phyloP scores from a whole-genome alignment of 2,888 invertebrate species.

The Uropetala carovei region DNA sequence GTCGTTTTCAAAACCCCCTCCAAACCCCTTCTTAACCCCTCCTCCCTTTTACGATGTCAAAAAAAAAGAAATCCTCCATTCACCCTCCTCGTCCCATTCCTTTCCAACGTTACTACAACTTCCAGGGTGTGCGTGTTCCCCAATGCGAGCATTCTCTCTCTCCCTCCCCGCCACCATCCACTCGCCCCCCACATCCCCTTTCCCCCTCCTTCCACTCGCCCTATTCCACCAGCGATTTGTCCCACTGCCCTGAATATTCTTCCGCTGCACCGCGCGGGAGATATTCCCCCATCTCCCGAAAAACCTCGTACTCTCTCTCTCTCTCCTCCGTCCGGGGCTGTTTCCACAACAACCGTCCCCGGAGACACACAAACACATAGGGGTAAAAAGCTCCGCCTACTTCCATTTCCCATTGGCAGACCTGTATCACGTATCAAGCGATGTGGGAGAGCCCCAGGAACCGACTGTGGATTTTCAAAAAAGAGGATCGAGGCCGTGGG shows the following conservation, averaged over 20 bases:
- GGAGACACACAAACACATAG: not conserved
- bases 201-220: not conserved
- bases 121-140: not conserved
- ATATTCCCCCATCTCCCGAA: not conserved
- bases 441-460: not conserved
- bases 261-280: not conserved
- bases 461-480: not conserved
- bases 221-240: not conserved
- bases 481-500: not conserved
- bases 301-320: too few relatives aligned
- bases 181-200: not conserved
- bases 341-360: not conserved
- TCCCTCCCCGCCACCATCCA: not conserved
- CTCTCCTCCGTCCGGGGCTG: not conserved
- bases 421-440: conserved; percentile 3
- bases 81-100: not conserved
- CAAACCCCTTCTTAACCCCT: too few relatives aligned
- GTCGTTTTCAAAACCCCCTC: too few relatives aligned
- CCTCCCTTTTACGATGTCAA: not conserved
- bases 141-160: not conserved
- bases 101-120: not conserved
- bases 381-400: not conserved
- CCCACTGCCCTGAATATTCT: conserved; percentile 17
- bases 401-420: conserved; percentile 16
- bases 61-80: not conserved